Conservation (phyloP, 92 coral and sea anemone genomes). For the Bergia sp. region DNA sequence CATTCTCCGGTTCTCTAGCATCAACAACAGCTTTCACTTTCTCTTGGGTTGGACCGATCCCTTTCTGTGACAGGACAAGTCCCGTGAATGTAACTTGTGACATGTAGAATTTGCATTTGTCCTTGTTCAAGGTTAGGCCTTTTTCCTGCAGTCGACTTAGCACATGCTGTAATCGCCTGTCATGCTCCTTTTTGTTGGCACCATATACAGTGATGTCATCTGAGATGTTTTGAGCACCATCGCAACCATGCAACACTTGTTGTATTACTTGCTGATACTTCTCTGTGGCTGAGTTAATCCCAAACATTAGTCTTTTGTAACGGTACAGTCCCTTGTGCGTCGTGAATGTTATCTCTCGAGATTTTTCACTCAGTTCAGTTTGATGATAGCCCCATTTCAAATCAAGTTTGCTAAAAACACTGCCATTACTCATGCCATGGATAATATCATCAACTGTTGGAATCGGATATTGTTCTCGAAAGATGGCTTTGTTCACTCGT, state of each 20-base stretch:
- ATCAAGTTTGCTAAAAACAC: conserved; percentile 44
- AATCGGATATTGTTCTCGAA: conserved; percentile 37
- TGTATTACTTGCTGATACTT: conserved; percentile 8
- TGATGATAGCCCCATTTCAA: conserved; percentile 57
- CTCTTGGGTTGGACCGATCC: neutral
- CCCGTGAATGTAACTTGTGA: neutral
- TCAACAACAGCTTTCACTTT: neutral
- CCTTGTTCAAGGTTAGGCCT: neutral
- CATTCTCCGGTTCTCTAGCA: conserved; percentile 11
- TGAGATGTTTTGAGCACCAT: neutral
- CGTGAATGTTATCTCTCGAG: conserved; percentile 42
- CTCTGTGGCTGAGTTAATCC: conserved; percentile 4
- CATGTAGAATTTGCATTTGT: neutral
- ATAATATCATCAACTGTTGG: conserved; percentile 52
- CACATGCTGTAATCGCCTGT: neutral
- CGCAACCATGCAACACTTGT: neutral
- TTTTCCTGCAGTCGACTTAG: neutral
- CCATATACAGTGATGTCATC: neutral
- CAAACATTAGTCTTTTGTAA: conserved; percentile 13
- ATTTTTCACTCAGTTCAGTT: conserved; percentile 35
- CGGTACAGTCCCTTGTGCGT: conserved; percentile 13
- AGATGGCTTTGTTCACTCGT: conserved; percentile 1
- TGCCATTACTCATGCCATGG: conserved; percentile 36
- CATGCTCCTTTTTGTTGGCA: neutral
- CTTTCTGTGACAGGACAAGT: neutral